A percentile compares a stretch with the other conserved stretches of the same genome.
phyloP scores from a whole-genome alignment of 2,113 vertebrate species.

The Butastur rufipennis region DNA sequence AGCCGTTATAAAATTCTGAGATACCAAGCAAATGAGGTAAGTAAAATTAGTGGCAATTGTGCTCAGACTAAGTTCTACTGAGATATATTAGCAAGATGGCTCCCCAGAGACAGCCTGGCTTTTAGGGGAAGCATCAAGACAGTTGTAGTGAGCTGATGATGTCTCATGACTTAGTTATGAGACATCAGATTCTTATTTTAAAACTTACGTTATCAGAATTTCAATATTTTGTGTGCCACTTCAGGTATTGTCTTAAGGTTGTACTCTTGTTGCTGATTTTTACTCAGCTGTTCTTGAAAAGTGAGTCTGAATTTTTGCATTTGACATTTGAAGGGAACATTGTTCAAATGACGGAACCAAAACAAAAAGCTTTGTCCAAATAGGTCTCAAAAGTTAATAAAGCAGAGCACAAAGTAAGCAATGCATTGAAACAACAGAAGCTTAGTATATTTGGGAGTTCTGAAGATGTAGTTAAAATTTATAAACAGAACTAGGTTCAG shows the following conservation, averaged over 20 bases:
- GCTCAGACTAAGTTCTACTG: slow-evolving; percentile 3
- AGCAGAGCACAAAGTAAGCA: not conserved
- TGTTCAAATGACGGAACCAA: not conserved
- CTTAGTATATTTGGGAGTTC: not conserved
- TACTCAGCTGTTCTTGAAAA: not conserved
- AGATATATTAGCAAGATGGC: slow-evolving; percentile 24
- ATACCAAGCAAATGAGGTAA: slow-evolving; percentile 43
- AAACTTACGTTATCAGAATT: not conserved
- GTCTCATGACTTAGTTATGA: slow-evolving; percentile 41
- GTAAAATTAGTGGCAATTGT: slow-evolving; percentile 52
- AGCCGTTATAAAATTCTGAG: slow-evolving; percentile 33
- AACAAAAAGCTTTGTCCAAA: not conserved
- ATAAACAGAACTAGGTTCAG: not conserved
- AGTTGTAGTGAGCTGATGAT: not conserved
- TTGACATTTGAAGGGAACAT: not conserved
- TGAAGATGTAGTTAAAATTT: not conserved
- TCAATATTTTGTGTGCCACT: not conserved
- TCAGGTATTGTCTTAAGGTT: not conserved
- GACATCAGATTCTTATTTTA: slow-evolving; percentile 32
- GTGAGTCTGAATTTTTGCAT: not conserved
- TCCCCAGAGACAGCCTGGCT: slow-evolving; percentile 22
- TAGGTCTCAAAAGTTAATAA: not conserved
- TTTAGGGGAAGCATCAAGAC: not conserved
- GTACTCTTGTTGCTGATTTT: not conserved
- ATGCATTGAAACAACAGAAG: not conserved